Conservation (phyloP, 1,140 invertebrate species). For the Andrena cerasifolii region DNA sequence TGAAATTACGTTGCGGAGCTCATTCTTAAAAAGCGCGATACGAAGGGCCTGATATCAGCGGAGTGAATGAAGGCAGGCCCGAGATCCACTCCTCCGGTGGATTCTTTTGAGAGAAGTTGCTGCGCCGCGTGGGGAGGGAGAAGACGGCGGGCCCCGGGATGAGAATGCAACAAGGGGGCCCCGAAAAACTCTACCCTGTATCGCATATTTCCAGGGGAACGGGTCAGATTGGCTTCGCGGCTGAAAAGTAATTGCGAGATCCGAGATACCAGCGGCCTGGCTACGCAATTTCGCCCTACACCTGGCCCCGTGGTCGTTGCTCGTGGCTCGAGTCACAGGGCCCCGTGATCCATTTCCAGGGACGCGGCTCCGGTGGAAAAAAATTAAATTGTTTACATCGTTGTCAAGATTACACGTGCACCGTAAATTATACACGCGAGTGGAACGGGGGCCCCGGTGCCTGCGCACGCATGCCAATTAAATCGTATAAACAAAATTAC, state of each 20-base stretch:
- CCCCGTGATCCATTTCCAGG: slow-evolving; percentile 3
- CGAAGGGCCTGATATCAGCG: neutral
- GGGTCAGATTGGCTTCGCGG: slow-evolving; percentile 42
- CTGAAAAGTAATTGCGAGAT: slow-evolving; percentile 54
- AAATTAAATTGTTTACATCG: slow-evolving; percentile 34
- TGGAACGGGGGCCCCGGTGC: neutral
- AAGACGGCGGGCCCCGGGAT: neutral
- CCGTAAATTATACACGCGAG: slow-evolving; percentile 24
- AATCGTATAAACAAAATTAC: slow-evolving; percentile 36
- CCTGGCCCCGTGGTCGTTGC: slow-evolving; percentile 29
- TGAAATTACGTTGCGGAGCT: neutral
- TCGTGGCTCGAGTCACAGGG: neutral
- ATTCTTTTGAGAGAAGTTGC: neutral
- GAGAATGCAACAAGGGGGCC: neutral
- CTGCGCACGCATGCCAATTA: slow-evolving; percentile 29
- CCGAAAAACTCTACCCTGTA: slow-evolving; percentile 23
- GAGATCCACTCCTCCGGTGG: no score
- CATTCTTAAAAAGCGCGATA: slow-evolving; percentile 10
- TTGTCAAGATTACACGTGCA: slow-evolving; percentile 21
- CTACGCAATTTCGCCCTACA: slow-evolving; percentile 51
- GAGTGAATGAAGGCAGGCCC: slow-evolving; percentile 4
- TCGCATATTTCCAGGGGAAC: slow-evolving; percentile 44
- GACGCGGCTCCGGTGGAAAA: neutral
- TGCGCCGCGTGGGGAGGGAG: neutral
- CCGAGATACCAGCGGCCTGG: slow-evolving; percentile 44